Conservation (phyloP, 2,113 vertebrate species). For the Spea multiplicata region DNA sequence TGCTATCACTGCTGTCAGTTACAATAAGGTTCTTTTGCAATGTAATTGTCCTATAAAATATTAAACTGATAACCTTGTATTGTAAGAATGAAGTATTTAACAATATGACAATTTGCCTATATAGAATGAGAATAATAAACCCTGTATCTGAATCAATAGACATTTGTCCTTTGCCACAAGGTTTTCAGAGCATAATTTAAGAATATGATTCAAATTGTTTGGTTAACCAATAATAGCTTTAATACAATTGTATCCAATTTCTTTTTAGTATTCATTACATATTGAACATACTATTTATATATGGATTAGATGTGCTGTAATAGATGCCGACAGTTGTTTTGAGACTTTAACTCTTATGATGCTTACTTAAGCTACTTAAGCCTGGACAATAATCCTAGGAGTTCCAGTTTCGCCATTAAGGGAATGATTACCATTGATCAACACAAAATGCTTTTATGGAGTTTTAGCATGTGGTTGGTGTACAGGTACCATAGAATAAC, state of each 20-base stretch:
- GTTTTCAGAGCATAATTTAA: not conserved
- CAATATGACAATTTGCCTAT: slow-evolving; percentile 9
- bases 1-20: not conserved
- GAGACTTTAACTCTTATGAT: no score
- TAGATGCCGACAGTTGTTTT: no score
- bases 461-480: no score
- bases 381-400: no score
- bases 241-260: not conserved
- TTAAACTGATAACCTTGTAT: slow-evolving; percentile 30
- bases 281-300: not conserved
- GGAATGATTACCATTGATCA: no score
- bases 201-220: not conserved
- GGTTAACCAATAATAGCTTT: not conserved
- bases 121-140: slow-evolving; percentile 13
- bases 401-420: no score
- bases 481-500: no score
- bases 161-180: slow-evolving; percentile 8
- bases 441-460: no score
- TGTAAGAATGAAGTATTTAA: slow-evolving; percentile 12
- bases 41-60: not conserved
- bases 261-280: not conserved
- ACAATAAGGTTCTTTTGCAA: not conserved
- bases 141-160: not conserved
- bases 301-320: not conserved
- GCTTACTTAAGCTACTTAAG: no score